Evolutionary conservation across 2,888 invertebrate species (phyloP).

Genomic region (Tiphia femorata): DNA sequence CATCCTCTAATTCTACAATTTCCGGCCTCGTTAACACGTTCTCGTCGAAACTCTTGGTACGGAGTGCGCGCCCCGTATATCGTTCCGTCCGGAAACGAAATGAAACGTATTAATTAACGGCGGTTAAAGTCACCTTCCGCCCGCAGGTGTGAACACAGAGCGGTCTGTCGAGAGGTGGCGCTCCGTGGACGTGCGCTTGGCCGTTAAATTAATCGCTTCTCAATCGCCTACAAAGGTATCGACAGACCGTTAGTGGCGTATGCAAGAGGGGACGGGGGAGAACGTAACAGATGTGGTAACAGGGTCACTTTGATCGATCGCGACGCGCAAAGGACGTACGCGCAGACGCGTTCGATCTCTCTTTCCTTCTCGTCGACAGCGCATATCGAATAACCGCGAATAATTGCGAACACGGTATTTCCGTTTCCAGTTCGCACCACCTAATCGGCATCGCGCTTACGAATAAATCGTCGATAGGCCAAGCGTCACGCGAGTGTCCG

Average conservation of each 20-base stretch:
- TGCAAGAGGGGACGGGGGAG: too few relatives aligned
- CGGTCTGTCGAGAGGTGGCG: background rate
- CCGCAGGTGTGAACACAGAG: background rate
- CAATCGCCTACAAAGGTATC: background rate
- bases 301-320: slow-evolving; percentile 13
- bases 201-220: slow-evolving; percentile 8
- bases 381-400: slow-evolving; percentile 16
- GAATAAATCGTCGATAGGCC: background rate
- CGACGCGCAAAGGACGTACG: too few relatives aligned
- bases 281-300: slow-evolving; percentile 15
- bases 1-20: too few relatives aligned
- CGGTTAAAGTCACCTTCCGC: background rate
- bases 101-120: background rate
- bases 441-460: background rate
- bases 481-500: background rate
- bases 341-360: background rate
- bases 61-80: too few relatives aligned
- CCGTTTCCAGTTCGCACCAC: background rate
- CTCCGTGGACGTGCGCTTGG: background rate
- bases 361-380: background rate
- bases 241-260: slow-evolving; percentile 6
- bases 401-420: slow-evolving; percentile 10
- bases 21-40: too few relatives aligned
- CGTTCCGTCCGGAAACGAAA: too few relatives aligned
- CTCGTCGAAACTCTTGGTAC: too few relatives aligned